Evolutionary conservation across 1,140 invertebrate species (phyloP).

Genomic region (Littorina saxatilis): DNA sequence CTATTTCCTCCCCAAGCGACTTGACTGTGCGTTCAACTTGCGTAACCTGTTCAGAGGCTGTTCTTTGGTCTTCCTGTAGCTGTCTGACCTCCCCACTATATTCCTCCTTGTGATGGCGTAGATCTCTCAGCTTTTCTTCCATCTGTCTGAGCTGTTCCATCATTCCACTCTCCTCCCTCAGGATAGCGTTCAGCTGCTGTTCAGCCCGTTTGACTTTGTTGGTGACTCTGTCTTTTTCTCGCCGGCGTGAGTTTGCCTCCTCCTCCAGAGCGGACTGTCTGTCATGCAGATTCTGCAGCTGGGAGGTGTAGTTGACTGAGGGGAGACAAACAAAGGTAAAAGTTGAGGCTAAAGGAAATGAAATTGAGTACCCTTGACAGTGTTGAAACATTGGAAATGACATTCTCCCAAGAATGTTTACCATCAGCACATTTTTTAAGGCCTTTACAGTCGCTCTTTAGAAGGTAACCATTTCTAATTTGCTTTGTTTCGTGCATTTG

Average conservation of each 20-base stretch:
- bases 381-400: no score
- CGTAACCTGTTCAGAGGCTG: constrained; percentile 38
- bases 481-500: no score
- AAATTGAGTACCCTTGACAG: no score
- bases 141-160: constrained; percentile 39
- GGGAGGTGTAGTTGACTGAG: constrained; percentile 38
- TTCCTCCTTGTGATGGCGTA: constrained; percentile 39
- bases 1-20: constrained; percentile 27
- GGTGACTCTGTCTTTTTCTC: constrained; percentile 32
- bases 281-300: constrained; percentile 44
- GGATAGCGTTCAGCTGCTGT: constrained; percentile 43
- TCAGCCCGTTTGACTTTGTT: constrained; percentile 37
- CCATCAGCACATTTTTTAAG: no score
- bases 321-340: neutral
- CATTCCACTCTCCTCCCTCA: constrained; percentile 43
- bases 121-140: constrained; percentile 45
- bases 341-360: no score
- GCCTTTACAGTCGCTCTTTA: no score
- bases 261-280: constrained; percentile 42
- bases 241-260: constrained; percentile 37
- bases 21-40: constrained; percentile 46
- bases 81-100: constrained; percentile 39
- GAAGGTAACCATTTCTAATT: no score
- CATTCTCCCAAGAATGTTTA: no score
- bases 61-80: constrained; percentile 34